A percentile compares a stretch with the other conserved stretches of the same genome.
These are phyloP conservation scores for Muricea muricata DNA, from an alignment of 92 coral and sea anemone species.

Conservation along the genomic window DNA sequence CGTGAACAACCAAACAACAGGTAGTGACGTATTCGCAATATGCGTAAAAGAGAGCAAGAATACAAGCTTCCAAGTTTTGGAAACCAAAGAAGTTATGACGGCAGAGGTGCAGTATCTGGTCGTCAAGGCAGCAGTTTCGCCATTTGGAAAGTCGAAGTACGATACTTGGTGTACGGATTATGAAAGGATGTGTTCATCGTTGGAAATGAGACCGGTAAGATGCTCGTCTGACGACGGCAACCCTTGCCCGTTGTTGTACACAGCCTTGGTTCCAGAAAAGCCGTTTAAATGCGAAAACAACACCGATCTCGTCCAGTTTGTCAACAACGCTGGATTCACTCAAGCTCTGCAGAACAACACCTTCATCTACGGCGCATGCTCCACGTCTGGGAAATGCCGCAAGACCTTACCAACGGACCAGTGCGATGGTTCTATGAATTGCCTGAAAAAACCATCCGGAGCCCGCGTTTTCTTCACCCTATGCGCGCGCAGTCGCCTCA, in stretches of 20 bases:
- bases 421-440: constrained; percentile 43
- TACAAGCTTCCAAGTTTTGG: constrained; percentile 59
- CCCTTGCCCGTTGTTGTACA: constrained; percentile 36
- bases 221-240: constrained; percentile 22
- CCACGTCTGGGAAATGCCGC: not conserved
- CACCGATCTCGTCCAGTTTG: not conserved
- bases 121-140: constrained; percentile 38
- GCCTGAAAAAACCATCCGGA: constrained; percentile 26
- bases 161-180: constrained; percentile 51
- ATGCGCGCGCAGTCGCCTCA: constrained; percentile 47
- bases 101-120: constrained; percentile 25
- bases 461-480: constrained; percentile 49
- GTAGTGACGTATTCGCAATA: constrained; percentile 47
- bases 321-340: constrained; percentile 31
- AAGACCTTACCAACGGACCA: not conserved
- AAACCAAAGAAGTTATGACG: constrained; percentile 32
- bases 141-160: constrained; percentile 25
- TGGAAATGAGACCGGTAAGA: constrained; percentile 17
- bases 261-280: constrained; percentile 33
- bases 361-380: constrained; percentile 46
- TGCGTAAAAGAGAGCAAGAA: constrained; percentile 40
- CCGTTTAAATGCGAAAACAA: constrained; percentile 40
- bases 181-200: constrained; percentile 15
- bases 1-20: constrained; percentile 36
- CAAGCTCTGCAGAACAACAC: constrained; percentile 48